phyloP scores from a whole-genome alignment of 2,113 vertebrate species.

The Athene noctua region DNA sequence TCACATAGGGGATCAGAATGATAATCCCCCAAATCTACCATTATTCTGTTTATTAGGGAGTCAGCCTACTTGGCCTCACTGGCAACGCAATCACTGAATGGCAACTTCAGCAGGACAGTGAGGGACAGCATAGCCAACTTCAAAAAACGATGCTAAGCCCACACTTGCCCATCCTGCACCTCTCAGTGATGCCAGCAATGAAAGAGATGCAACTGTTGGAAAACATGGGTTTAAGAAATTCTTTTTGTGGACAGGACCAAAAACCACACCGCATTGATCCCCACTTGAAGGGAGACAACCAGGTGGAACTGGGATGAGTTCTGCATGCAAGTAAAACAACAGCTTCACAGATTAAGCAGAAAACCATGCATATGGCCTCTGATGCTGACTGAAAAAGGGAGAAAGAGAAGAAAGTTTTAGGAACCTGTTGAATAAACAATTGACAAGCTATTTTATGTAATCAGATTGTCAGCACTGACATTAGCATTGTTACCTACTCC shows the following conservation, averaged over 20 bases:
- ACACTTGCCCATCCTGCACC: not conserved
- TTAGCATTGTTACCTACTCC: not conserved
- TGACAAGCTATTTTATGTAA: not conserved
- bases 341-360: not conserved
- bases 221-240: not conserved
- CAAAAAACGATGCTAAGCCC: not conserved
- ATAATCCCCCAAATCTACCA: not conserved
- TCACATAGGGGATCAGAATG: not conserved
- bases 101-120: not conserved
- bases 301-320: not conserved
- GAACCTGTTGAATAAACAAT: not conserved
- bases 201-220: not conserved
- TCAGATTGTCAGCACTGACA: not conserved
- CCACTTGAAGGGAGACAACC: not conserved
- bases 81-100: not conserved
- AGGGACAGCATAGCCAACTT: not conserved
- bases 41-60: not conserved
- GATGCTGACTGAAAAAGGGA: not conserved
- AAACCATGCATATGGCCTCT: not conserved
- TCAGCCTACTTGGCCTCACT: not conserved
- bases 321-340: not conserved
- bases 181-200: not conserved
- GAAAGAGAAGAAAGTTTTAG: not conserved
- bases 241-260: not conserved
- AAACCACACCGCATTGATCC: not conserved